Evolutionary conservation across 2,113 vertebrate genomes (phyloP).

Genomic region (Cavia aperea): DNA sequence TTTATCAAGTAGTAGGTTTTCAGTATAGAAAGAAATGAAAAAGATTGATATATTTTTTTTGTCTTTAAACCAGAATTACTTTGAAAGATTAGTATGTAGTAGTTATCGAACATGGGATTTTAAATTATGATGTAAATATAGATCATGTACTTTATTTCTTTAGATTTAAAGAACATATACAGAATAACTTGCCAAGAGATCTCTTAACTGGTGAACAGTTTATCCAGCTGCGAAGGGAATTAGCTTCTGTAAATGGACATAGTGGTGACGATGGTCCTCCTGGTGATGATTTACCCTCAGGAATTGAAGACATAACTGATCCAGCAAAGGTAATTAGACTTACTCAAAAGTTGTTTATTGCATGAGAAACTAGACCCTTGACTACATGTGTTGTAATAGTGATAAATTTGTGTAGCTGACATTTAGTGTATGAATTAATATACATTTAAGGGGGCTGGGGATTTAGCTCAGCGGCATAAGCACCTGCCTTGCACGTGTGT

Average conservation of each 20-base stretch:
- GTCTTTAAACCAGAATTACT: conserved; percentile 5
- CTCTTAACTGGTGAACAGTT: conserved; percentile 93
- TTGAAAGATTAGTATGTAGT: neutral
- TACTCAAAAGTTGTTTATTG: neutral
- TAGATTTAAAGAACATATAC: conserved; percentile 97
- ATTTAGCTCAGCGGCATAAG: no score
- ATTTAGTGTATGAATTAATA: conserved; percentile 19
- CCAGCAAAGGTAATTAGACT: conserved; percentile 86
- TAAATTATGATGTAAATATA: conserved; percentile 16
- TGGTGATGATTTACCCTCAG: conserved; percentile 87
- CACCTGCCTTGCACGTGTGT: no score
- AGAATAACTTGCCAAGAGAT: conserved; percentile 92
- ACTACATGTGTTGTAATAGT: neutral
- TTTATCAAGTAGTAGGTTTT: conserved; percentile 5
- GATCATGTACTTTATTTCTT: conserved; percentile 34
- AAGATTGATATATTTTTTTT: neutral
- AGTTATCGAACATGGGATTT: neutral
- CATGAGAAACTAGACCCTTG: neutral
- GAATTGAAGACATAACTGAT: conserved; percentile 91
- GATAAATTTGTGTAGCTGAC: neutral
- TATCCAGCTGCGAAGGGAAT: conserved; percentile 87
- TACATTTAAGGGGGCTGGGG: neutral
- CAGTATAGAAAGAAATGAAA: neutral
- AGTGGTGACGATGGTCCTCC: conserved; percentile 78
- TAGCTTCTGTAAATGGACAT: conserved; percentile 85